A percentile compares a stretch with the other conserved stretches of the same genome.
These are phyloP conservation scores for Apamea sordens DNA, from an alignment of 2,888 invertebrate species.

Conservation along the genomic window DNA sequence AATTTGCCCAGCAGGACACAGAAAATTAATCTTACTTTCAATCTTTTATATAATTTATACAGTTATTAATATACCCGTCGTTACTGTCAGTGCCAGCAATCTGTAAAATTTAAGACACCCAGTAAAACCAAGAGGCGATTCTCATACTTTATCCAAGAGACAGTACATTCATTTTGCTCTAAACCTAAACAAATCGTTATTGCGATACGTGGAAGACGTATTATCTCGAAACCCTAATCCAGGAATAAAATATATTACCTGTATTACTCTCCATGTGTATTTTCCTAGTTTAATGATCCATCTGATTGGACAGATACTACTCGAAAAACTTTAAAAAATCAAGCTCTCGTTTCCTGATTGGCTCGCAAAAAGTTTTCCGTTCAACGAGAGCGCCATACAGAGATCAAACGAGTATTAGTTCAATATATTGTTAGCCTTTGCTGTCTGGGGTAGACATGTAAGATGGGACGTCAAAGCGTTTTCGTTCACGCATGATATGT, in stretches of 20 bases:
- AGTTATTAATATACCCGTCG: background rate
- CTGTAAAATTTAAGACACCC: background rate
- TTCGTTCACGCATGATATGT: constrained; percentile 30
- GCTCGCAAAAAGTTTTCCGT: constrained; percentile 45
- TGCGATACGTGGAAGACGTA: constrained; percentile 14
- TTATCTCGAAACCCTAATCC: constrained; percentile 21
- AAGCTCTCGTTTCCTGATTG: constrained; percentile 26
- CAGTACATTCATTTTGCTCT: background rate
- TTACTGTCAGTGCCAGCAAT: background rate
- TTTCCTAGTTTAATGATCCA: constrained; percentile 19
- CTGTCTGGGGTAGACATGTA: constrained; percentile 36
- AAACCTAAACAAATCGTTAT: constrained; percentile 36
- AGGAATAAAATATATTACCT: constrained; percentile 21
- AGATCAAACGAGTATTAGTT: constrained; percentile 63
- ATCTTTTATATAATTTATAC: background rate
- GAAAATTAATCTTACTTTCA: constrained; percentile 29
- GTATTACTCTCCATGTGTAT: constrained; percentile 1
- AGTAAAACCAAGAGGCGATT: background rate
- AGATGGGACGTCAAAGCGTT: constrained; percentile 40
- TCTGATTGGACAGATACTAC: constrained; percentile 25
- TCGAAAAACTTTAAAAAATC: constrained; percentile 40
- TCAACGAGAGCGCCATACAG: constrained; percentile 27
- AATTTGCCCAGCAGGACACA: constrained; percentile 16
- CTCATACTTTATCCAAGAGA: background rate
- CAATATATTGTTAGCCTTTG: constrained; percentile 56